These are phyloP conservation scores for Amphipoea lucens DNA, from an alignment of 2,888 invertebrate species.

Conservation along the genomic window DNA sequence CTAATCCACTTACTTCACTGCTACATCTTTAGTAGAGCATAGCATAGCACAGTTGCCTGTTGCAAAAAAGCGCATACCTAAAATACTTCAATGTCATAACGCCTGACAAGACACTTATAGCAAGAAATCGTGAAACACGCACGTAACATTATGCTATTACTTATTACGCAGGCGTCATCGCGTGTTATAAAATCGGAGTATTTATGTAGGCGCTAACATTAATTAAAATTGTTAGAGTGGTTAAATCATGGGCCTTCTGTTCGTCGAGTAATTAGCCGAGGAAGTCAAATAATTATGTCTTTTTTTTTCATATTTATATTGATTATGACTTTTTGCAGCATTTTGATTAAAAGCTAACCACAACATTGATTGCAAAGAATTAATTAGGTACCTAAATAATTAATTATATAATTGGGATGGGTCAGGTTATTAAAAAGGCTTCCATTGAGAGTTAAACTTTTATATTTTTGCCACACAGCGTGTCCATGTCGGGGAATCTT, in stretches of 20 bases:
- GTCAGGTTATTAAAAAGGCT: neutral
- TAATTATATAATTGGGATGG: neutral
- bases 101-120: slow-evolving; percentile 51
- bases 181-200: slow-evolving; percentile 7
- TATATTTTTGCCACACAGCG: too few relatives aligned
- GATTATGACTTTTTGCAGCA: too few relatives aligned
- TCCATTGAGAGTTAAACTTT: neutral
- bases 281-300: neutral
- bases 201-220: slow-evolving; percentile 38
- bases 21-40: slow-evolving; percentile 61
- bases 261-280: neutral
- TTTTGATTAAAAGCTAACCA: neutral
- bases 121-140: slow-evolving; percentile 36
- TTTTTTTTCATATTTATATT: neutral
- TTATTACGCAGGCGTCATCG: slow-evolving; percentile 47
- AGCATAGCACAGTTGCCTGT: slow-evolving; percentile 36
- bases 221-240: neutral
- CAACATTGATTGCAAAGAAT: neutral
- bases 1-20: slow-evolving; percentile 39
- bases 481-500: too few relatives aligned
- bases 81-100: slow-evolving; percentile 39
- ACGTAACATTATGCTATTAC: slow-evolving; percentile 40
- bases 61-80: slow-evolving; percentile 47
- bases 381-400: neutral
- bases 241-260: neutral